Evolutionary conservation across 2,888 invertebrate genomes (phyloP), one percentile per base, ranked within the genome.

Genomic region (Thera britannica): DNA sequence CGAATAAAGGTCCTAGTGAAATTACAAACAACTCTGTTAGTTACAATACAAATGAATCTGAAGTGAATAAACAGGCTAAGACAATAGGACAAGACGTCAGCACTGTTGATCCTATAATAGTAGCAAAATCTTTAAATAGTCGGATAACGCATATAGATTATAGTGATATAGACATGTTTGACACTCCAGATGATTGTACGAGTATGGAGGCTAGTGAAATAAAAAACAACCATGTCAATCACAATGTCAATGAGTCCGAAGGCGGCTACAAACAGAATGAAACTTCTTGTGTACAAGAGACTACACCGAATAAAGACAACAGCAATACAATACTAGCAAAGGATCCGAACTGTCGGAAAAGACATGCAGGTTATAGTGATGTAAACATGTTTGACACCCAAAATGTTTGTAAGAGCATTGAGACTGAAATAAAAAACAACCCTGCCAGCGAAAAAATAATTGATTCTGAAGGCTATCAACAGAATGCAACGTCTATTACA

Each of bases 61-160:
- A 12, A 51, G 9, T 36, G 3, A 1, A 12, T 36, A 6, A 58
- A 58, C 58, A 46, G 5, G 44, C 41, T 23, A 9, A 2, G 1
- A 34, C 12, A 60, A 48, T 12, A 3, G 44, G 8, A 12, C 49
- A 9, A 44, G 56, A 44, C 8, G 9, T 6, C 46, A 12, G 12
- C n/a, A 57, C 49, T 57, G 34, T 57, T 12, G 1, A 36, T 36
- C n/a, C 35, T 4, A 11, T 44, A 51, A 36, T 23, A 58, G 23
- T 23, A 55, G 3, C 3, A 23, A 12, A 44, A 63, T n/a, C 41
- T 54, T 11, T 57, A 54, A 61, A 41, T 58, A 6, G 54, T 11
- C 11, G 46, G 1, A n/a, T 12, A 54, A 64, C 65, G 35, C 2
- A 5, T 49, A 23, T 58, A 23, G 61, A 68, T 62, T 58, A 65